Conservation (phyloP, 2,113 vertebrate genomes). For the Leptocoma aspasia region DNA sequence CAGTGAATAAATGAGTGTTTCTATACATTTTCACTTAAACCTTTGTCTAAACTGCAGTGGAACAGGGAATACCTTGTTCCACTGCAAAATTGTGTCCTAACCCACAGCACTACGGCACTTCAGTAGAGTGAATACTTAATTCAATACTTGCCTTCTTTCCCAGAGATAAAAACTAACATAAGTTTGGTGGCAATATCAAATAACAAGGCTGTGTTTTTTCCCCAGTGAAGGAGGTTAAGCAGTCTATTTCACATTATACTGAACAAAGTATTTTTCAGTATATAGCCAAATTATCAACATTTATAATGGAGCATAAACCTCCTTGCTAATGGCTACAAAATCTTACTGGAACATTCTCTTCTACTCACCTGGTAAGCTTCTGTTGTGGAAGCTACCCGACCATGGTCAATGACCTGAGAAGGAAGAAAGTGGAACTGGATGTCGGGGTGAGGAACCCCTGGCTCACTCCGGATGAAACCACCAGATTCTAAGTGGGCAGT, state of each 20-base stretch:
- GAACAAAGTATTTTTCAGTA: not conserved
- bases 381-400: conserved; percentile 77
- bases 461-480: conserved; percentile 89
- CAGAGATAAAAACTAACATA: not conserved
- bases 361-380: conserved; percentile 91
- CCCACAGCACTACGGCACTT: not conserved
- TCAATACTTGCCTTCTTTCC: not conserved
- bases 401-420: conserved; percentile 95
- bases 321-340: not conserved
- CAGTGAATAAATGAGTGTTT: not conserved
- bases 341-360: not conserved
- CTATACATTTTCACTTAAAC: not conserved
- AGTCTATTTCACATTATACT: not conserved
- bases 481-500: conserved; percentile 93
- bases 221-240: not conserved
- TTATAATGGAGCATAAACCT: not conserved
- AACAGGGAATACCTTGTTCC: not conserved
- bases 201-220: not conserved
- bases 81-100: not conserved
- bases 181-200: not conserved
- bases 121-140: not conserved
- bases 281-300: not conserved
- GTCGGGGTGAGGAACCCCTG: conserved; percentile 84
- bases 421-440: conserved; percentile 98
- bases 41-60: not conserved